Evolutionary conservation across 2,888 invertebrate genomes (phyloP), one percentile per base, ranked within the genome.

Genomic region (Antitype chi): DNA sequence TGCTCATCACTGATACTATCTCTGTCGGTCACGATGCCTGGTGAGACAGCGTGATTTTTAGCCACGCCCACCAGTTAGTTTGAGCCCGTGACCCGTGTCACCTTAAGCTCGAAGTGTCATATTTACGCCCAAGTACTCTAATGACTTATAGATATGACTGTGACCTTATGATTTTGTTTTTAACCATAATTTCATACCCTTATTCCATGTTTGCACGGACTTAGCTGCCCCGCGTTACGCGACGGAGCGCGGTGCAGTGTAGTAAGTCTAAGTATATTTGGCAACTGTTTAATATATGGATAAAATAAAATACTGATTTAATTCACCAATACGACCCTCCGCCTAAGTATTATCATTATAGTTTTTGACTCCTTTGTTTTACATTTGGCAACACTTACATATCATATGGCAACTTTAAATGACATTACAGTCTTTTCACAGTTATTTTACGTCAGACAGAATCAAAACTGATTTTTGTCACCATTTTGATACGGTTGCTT

Each of bases 341-440:
- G 5, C 23, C 17, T 13, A 23, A 49, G 13, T 57, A 15, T 73
- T 57, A 52, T 25, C 5, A 13, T n/a, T 25, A 3, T 25, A 38
- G 0, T 59, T 73, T 32, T 60, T 43, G 32, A 38, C 17, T 23
- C 11, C 23, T 62, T 68, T 76, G 77, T 68, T 77, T 77, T 7
- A 25, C 23, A 32, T 23, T 76, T 67, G 43, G 76, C 67, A 53
- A 53, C 47, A 53, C 20, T 32, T 28, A 17, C 20, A n/a, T 57
- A 32, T 32, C 8, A 3, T 62, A 62, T 28, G 38, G 15, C 28
- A 11, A 77, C 1, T 49, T 62, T 47, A 23, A n/a, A 62, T 28
- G 7, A 38, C 15, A 47, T 1, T 38, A 25, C 2, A 8, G 3
- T 52, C 6, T 6, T n/a, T 11, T 32, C 17, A 32, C 32, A 6